phyloP scores from a whole-genome alignment of 2,113 vertebrate genomes.

The Rhegmatorhina hoffmannsi region DNA sequence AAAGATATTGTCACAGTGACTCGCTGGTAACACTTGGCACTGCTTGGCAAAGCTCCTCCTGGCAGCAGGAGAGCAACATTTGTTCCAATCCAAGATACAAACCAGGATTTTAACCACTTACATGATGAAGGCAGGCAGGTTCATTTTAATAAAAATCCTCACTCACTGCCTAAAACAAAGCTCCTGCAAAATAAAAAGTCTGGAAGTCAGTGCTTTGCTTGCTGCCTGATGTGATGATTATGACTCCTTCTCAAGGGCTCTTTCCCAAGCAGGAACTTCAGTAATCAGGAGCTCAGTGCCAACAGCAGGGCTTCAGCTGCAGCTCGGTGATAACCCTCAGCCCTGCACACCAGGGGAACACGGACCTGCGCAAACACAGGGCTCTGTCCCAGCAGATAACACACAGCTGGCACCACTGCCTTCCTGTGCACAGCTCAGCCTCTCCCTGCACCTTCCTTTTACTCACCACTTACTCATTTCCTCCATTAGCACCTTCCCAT shows the following conservation, averaged over 20 bases:
- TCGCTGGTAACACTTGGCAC: slow-evolving; percentile 12
- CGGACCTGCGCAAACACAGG: not conserved
- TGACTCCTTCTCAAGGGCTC: fast-evolving
- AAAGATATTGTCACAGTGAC: not conserved
- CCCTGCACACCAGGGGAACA: not conserved
- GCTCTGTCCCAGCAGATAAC: not conserved
- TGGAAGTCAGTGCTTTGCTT: not conserved
- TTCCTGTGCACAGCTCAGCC: not conserved
- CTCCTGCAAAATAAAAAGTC: not conserved
- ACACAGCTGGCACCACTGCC: not conserved
- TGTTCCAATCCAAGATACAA: not conserved
- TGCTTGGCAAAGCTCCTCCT: not conserved
- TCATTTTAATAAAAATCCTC: not conserved
- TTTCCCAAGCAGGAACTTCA: not conserved
- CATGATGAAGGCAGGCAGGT: not conserved
- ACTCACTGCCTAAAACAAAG: not conserved
- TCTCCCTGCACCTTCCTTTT: not conserved
- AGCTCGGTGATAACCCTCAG: not conserved
- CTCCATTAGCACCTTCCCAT: not conserved
- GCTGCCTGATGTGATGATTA: not conserved
- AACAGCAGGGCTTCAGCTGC: not conserved
- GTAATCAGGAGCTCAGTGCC: not conserved
- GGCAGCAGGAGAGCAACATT: slow-evolving; percentile 1
- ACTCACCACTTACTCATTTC: not conserved
- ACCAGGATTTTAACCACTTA: not conserved